Evolutionary conservation across 1,140 invertebrate species (phyloP), one percentile per base, ranked within the genome.

Genomic region (Laupala kohalensis): DNA sequence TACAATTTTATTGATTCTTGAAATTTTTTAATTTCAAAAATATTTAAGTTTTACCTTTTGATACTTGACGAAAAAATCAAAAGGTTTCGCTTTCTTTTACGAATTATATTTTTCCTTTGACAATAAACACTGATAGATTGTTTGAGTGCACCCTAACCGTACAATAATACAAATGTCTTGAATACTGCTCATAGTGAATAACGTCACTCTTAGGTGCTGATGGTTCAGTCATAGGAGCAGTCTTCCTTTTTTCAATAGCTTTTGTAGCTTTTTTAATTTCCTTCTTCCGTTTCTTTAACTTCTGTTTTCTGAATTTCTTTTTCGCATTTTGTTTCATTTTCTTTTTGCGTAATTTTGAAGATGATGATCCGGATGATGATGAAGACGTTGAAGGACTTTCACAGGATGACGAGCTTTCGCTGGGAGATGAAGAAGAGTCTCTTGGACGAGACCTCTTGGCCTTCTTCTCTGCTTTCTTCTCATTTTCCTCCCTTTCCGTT

Each of bases 261-360:
- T 9, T 25, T 19, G 29, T n/a, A 71, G 75, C 70, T 64, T 78
- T 78, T 25, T 74, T 77, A 23, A 75, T 25, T 69, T 78, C 78
- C 37, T 75, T 72, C 65, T 77, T 76, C 24, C 77, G 69, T 74
- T 80, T 79, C 25, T 72, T 71, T 23, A 70, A 64, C 66, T 75
- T 37, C 15, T 71, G 19, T 30, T 71, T 73, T 9, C 19, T 71
- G 74, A 25, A 72, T 68, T 70, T 72, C 69, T 73, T 76, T 37
- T 73, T 72, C 29, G 66, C 69, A 74, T 78, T 53, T 73, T 78
- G 76, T 71, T 79, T 80, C 75, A 79, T 77, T 64, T 79, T 76
- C 70, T 78, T 78, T 74, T 78, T 78, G 25, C 78, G 75, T 69
- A 64, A 75, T 77, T 25, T 78, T 0, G 76, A 76, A 6, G 75